These are phyloP conservation scores for Hemicrepidius hirtus DNA, from an alignment of 2,888 invertebrate genomes.

Conservation along the genomic window DNA sequence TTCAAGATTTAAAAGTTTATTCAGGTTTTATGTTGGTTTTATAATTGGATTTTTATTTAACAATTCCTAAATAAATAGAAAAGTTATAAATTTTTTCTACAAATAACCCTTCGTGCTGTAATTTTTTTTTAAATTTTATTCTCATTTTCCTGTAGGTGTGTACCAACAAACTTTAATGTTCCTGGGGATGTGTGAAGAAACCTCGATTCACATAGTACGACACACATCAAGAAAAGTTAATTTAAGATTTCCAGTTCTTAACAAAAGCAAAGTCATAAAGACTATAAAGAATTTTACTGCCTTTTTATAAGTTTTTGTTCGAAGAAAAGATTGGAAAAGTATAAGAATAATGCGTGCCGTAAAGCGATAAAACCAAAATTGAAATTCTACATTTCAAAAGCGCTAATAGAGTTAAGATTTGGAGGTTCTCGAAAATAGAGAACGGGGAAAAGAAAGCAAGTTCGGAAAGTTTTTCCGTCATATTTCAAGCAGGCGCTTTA, in stretches of 20 bases:
- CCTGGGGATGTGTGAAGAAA: too few species aligned
- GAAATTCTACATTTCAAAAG: conserved; percentile 70
- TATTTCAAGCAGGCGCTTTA: conserved; percentile 63
- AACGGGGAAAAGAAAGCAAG: conserved; percentile 62
- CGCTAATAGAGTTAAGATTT: conserved; percentile 65
- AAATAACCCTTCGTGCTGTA: too few species aligned
- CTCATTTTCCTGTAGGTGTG: too few species aligned
- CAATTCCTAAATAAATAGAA: background rate
- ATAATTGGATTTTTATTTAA: conserved; percentile 9
- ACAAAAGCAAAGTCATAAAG: conserved; percentile 39
- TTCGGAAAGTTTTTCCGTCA: conserved; percentile 65
- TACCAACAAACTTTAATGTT: too few species aligned
- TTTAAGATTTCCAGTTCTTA: conserved; percentile 27
- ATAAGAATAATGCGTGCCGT: conserved; percentile 67
- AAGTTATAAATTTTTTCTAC: background rate
- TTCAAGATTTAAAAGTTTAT: conserved; percentile 36
- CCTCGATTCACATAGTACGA: background rate
- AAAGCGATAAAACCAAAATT: conserved; percentile 70
- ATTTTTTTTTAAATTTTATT: background rate
- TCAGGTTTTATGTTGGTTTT: conserved; percentile 29
- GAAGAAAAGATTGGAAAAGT: conserved; percentile 61
- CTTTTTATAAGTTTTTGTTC: conserved; percentile 49
- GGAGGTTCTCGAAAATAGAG: conserved; percentile 59
- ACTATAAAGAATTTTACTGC: conserved; percentile 45
- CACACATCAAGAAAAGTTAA: conserved; percentile 39